phyloP scores from a whole-genome alignment of 2,113 vertebrate genomes.

The Austrofundulus limnaeus region DNA sequence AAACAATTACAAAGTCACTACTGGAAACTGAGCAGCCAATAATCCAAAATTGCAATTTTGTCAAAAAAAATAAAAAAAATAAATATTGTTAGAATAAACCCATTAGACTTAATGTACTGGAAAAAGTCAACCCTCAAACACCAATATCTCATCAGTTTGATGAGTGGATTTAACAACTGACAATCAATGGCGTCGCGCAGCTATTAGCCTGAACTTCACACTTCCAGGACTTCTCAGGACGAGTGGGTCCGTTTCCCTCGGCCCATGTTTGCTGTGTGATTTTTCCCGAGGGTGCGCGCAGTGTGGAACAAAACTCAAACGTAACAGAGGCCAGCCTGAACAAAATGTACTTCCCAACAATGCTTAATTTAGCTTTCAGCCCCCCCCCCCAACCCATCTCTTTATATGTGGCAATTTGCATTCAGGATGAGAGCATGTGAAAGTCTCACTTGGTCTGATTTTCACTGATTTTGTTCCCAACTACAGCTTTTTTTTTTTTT shows the following conservation, averaged over 20 bases:
- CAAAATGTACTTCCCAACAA: slow-evolving; percentile 16
- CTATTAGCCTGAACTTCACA: slow-evolving; percentile 35
- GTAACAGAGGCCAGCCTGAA: slow-evolving; percentile 24
- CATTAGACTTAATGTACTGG: slow-evolving; percentile 55
- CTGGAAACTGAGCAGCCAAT: slow-evolving; percentile 19
- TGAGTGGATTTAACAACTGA: slow-evolving; percentile 44
- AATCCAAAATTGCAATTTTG: slow-evolving; percentile 49
- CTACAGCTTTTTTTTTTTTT: no score
- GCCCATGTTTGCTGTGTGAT: slow-evolving; percentile 36
- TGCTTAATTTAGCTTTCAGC: slow-evolving; percentile 33
- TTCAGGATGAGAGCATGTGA: slow-evolving; percentile 19
- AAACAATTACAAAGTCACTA: slow-evolving; percentile 16
- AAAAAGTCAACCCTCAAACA: slow-evolving; percentile 41
- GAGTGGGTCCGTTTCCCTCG: slow-evolving; percentile 13
- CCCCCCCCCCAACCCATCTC: neutral
- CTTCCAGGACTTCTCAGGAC: slow-evolving; percentile 22
- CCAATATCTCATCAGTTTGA: slow-evolving; percentile 45
- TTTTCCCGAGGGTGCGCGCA: slow-evolving; percentile 21
- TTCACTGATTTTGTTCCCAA: slow-evolving; percentile 52
- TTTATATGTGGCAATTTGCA: slow-evolving; percentile 43
- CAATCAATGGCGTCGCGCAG: slow-evolving; percentile 24
- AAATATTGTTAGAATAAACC: slow-evolving; percentile 46
- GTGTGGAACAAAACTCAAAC: slow-evolving; percentile 27
- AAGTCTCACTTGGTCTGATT: slow-evolving; percentile 51
- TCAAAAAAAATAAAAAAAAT: no score